Percentiles rank a stretch among this genome's conserved stretches.
These are phyloP conservation scores for Habroteleia sp. DNA, from an alignment of 2,888 invertebrate species.

Conservation along the genomic window DNA sequence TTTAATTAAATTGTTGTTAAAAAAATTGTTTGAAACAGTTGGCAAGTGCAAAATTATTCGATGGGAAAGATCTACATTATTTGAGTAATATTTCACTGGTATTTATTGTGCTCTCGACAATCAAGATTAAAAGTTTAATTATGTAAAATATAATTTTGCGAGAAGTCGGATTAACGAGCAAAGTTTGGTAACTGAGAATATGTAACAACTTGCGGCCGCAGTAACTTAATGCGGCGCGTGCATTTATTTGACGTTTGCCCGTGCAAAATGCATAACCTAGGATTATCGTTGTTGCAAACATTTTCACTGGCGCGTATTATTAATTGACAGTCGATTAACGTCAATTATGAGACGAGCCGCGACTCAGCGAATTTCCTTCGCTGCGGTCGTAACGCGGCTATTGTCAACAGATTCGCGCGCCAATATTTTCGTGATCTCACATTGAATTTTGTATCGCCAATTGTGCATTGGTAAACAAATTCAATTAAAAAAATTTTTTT, in stretches of 20 bases:
- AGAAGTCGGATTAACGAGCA: slow-evolving; percentile 37
- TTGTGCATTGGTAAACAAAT: no score
- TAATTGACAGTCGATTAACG: slow-evolving; percentile 29
- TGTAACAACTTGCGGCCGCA: slow-evolving; percentile 31
- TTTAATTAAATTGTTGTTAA: no score
- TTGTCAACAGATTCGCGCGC: no score
- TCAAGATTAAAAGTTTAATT: slow-evolving; percentile 56
- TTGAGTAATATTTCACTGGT: slow-evolving; percentile 16
- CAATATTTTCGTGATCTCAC: no score
- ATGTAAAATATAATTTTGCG: slow-evolving; percentile 47
- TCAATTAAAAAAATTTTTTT: no score
- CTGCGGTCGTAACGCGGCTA: background rate
- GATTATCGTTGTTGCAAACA: slow-evolving; percentile 15
- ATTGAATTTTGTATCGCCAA: no score
- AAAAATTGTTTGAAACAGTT: no score
- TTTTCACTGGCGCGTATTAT: slow-evolving; percentile 6
- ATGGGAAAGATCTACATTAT: slow-evolving; percentile 17
- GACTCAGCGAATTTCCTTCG: slow-evolving; percentile 20
- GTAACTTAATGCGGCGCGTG: slow-evolving; percentile 24
- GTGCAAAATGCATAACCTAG: background rate
- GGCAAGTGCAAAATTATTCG: no score
- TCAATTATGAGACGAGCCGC: slow-evolving; percentile 23
- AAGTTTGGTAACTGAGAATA: slow-evolving; percentile 35
- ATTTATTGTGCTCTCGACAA: slow-evolving; percentile 47
- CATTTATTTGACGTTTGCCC: slow-evolving; percentile 18